Conservation (phyloP, 2,888 invertebrate genomes). For the Argyresthia albistria region DNA sequence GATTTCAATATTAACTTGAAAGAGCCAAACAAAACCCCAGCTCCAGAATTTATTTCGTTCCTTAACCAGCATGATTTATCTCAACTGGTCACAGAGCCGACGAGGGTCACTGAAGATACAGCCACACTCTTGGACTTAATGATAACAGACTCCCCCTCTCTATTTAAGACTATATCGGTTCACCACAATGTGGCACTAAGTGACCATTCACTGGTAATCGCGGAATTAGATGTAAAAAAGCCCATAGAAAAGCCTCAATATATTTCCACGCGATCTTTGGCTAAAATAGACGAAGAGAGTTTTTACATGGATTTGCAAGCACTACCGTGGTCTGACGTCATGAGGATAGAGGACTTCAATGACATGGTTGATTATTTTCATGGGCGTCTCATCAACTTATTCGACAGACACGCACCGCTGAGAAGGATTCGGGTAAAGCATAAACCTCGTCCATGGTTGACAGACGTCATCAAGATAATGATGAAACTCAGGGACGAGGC, state of each 20-base stretch:
- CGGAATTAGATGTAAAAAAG: background rate
- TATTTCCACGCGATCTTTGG: background rate
- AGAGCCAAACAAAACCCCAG: background rate
- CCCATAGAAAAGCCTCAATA: background rate
- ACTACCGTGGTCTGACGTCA: background rate
- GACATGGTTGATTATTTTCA: background rate
- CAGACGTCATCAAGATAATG: background rate
- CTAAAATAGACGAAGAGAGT: background rate
- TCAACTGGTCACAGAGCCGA: slow-evolving; percentile 1
- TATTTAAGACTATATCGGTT: background rate
- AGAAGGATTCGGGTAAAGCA: background rate
- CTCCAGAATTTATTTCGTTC: background rate
- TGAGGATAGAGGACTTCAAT: background rate
- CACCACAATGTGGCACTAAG: background rate
- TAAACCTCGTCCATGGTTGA: background rate
- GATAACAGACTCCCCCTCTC: background rate
- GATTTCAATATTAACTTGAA: background rate
- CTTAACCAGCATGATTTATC: background rate
- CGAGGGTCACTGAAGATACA: background rate
- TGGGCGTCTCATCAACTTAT: background rate
- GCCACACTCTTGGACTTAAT: slow-evolving; percentile 1
- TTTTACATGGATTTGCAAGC: background rate
- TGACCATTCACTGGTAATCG: background rate
- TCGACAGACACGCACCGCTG: background rate
- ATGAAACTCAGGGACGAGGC: background rate